A percentile compares a stretch with the other conserved stretches of the same genome.
phyloP scores from a whole-genome alignment of 2,113 vertebrate species.

The Cephalopholis sonnerati region DNA sequence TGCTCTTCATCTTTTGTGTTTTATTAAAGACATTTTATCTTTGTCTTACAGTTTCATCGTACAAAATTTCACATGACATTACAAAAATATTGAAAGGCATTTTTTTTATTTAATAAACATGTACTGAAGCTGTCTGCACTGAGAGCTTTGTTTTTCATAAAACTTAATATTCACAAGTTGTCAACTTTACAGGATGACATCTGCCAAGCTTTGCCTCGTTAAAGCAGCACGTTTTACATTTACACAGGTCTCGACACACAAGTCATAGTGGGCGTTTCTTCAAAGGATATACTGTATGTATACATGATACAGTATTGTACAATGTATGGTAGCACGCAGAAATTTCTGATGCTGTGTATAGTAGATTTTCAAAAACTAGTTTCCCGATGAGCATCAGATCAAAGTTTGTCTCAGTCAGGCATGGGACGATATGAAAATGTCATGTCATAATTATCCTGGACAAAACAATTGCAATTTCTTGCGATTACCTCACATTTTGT shows the following conservation, averaged over 20 bases:
- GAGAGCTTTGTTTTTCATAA: conserved; percentile 60
- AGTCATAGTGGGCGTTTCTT: conserved; percentile 68
- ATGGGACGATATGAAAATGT: no score
- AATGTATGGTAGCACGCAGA: conserved; percentile 21
- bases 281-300: conserved; percentile 25
- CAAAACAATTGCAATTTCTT: no score
- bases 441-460: no score
- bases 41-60: conserved; percentile 55
- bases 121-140: conserved; percentile 47
- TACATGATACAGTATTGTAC: conserved; percentile 27
- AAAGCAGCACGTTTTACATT: conserved; percentile 73
- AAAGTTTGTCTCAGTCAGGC: conserved; percentile 16
- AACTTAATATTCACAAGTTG: conserved; percentile 62
- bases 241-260: conserved; percentile 76
- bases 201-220: conserved; percentile 50
- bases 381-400: not conserved
- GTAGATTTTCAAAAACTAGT: not conserved
- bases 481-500: no score
- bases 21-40: conserved; percentile 71
- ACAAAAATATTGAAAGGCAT: conserved; percentile 70
- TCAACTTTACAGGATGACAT: conserved; percentile 45
- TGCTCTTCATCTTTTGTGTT: conserved; percentile 37
- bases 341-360: conserved; percentile 19
- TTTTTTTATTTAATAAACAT: conserved; percentile 35
- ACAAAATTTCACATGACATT: conserved; percentile 68